These are phyloP conservation scores for Trachythela sp. DNA, from an alignment of 64 coral and sea anemone genomes.

Conservation along the genomic window DNA sequence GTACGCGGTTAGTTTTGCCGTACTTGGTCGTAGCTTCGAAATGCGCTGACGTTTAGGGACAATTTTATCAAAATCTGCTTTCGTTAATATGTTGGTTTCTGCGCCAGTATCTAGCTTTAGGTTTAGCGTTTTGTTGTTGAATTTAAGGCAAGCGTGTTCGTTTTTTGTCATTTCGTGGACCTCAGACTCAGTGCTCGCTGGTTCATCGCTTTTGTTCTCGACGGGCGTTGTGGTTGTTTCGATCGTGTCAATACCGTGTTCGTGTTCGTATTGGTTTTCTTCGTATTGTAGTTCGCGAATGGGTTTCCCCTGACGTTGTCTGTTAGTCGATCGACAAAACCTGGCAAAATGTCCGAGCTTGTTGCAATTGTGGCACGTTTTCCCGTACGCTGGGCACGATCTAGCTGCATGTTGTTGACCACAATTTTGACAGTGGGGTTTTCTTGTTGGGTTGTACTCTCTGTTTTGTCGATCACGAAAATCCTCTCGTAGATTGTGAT, in stretches of 20 bases:
- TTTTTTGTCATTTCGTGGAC: too few relatives aligned
- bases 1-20: conserved; percentile 44
- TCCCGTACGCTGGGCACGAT: conserved; percentile 37
- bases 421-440: not conserved
- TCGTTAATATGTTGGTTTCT: conserved; percentile 30
- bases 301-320: not conserved
- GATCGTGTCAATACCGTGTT: not conserved
- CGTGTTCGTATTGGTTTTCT: not conserved
- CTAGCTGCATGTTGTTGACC: not conserved
- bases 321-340: conserved; percentile 25
- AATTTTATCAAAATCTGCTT: conserved; percentile 21
- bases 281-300: not conserved
- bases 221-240: not conserved
- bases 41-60: conserved; percentile 19
- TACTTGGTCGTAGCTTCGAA: conserved; percentile 20
- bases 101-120: conserved; percentile 39
- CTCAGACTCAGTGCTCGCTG: too few relatives aligned
- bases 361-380: too few relatives aligned
- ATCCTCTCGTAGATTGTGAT: too few relatives aligned
- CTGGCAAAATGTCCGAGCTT: conserved; percentile 43
- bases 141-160: conserved; percentile 23
- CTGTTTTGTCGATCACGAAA: not conserved
- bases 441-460: not conserved
- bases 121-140: conserved; percentile 7
- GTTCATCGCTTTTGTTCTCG: too few relatives aligned